Evolutionary conservation across 1,140 invertebrate genomes (phyloP).

Genomic region (Diuraphis noxia): DNA sequence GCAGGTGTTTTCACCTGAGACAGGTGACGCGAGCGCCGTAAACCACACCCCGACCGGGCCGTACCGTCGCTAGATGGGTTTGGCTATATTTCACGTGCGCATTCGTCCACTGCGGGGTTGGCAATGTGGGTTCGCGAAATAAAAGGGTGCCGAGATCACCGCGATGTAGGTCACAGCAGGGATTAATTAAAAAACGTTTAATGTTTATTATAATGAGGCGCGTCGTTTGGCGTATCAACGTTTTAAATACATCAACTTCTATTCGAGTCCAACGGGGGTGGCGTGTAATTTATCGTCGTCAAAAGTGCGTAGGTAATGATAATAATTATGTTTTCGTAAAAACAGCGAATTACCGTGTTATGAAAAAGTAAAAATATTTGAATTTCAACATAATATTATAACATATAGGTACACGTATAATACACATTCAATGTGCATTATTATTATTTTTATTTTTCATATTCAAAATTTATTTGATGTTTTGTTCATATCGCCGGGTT

Average conservation of each 20-base stretch:
- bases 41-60: slow-evolving; percentile 37
- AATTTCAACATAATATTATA: not conserved
- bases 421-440: not conserved
- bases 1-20: slow-evolving; percentile 40
- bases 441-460: not conserved
- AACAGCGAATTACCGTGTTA: no score
- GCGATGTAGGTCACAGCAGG: not conserved
- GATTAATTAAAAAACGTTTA: not conserved
- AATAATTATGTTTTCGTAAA: not conserved
- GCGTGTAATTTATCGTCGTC: not conserved
- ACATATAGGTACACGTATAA: not conserved
- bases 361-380: not conserved
- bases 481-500: not conserved
- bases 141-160: not conserved
- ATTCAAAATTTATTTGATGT: not conserved
- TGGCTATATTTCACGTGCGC: not conserved
- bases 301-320: not conserved
- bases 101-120: not conserved
- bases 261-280: not conserved
- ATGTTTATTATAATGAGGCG: not conserved
- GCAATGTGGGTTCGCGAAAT: not conserved
- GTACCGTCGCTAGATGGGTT: not conserved
- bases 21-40: slow-evolving; percentile 27
- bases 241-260: not conserved
- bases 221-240: not conserved